Evolutionary conservation across 2,113 vertebrate genomes (phyloP).

Genomic region (Tychaedon coryphoeus): DNA sequence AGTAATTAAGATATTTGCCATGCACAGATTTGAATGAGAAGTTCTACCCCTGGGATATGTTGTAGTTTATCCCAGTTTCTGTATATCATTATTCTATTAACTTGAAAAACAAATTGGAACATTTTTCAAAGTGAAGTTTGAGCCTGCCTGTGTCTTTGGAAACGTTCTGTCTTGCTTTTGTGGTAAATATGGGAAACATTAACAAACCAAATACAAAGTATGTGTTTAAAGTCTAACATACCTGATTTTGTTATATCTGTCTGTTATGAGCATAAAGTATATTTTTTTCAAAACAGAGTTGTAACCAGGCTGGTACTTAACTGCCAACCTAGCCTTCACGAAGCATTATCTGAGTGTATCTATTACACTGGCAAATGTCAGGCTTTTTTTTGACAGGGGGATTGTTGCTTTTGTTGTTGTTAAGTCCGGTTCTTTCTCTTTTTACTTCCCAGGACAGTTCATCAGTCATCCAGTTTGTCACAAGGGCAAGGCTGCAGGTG

Average conservation of each 20-base stretch:
- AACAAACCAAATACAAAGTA: not conserved
- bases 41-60: not conserved
- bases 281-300: not conserved
- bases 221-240: not conserved
- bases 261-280: not conserved
- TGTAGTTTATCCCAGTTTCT: not conserved
- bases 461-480: slow-evolving; percentile 95
- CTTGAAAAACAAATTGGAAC: not conserved
- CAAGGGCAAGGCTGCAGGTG: slow-evolving; percentile 80
- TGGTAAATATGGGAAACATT: not conserved
- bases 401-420: not conserved
- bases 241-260: not conserved
- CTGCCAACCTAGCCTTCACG: not conserved
- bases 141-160: not conserved
- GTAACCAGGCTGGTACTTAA: not conserved
- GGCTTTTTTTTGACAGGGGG: not conserved
- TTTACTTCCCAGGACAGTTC: slow-evolving; percentile 85
- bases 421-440: not conserved
- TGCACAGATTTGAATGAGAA: not conserved
- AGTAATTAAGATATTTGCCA: not conserved
- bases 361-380: not conserved
- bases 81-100: not conserved
- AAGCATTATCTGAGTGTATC: not conserved
- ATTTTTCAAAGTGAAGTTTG: not conserved
- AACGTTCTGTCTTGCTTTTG: not conserved